Evolutionary conservation across 1,140 invertebrate species (phyloP).

Genomic region (Bursaphelenchus mucronatus): DNA sequence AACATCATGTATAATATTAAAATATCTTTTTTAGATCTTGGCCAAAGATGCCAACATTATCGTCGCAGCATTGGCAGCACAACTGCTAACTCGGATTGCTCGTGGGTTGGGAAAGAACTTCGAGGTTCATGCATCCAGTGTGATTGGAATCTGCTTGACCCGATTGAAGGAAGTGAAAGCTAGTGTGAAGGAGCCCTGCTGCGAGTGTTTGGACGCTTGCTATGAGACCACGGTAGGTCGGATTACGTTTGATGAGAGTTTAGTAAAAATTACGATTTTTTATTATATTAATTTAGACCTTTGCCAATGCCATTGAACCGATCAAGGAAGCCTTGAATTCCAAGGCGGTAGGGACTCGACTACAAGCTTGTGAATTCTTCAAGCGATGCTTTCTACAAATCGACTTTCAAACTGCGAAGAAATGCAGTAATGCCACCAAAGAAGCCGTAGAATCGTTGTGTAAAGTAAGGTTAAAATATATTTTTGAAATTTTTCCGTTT

Average conservation of each 20-base stretch:
- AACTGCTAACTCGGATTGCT: slow-evolving; percentile 78
- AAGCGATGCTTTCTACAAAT: slow-evolving; percentile 26
- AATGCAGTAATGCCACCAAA: slow-evolving; percentile 75
- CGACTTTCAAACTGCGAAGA: slow-evolving; percentile 59
- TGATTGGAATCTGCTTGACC: slow-evolving; percentile 76
- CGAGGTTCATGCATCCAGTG: slow-evolving; percentile 70
- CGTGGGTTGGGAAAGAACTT: slow-evolving; percentile 82
- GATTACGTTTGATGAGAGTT: neutral
- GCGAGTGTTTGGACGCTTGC: slow-evolving; percentile 75
- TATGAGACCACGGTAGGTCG: slow-evolving; percentile 30
- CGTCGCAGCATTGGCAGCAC: slow-evolving; percentile 78
- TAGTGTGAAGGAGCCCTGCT: slow-evolving; percentile 67
- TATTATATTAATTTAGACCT: slow-evolving; percentile 67
- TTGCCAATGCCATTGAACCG: slow-evolving; percentile 74
- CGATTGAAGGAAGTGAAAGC: slow-evolving; percentile 97
- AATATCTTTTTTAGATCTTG: slow-evolving; percentile 24
- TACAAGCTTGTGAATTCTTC: slow-evolving; percentile 26
- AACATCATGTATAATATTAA: slow-evolving; percentile 15
- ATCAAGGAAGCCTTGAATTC: slow-evolving; percentile 88
- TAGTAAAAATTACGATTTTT: slow-evolving; percentile 26
- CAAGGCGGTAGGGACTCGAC: slow-evolving; percentile 67
- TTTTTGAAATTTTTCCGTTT: slow-evolving; percentile 8
- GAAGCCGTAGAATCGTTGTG: slow-evolving; percentile 86
- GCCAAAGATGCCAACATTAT: slow-evolving; percentile 90
- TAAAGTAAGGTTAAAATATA: slow-evolving; percentile 65